Conservation (phyloP, 2,888 invertebrate genomes). For the Erynnis tages region DNA sequence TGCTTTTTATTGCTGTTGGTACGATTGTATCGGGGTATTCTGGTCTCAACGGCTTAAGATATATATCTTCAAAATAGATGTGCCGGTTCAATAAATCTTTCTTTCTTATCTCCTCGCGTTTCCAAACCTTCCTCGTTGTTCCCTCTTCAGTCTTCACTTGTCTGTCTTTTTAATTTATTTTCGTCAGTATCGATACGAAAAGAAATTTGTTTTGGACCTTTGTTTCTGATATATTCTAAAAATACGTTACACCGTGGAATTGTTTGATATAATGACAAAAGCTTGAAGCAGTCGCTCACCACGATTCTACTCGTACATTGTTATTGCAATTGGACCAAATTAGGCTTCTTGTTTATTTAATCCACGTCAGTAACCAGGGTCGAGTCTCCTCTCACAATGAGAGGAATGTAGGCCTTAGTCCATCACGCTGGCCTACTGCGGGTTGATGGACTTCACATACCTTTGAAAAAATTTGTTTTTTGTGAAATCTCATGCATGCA, state of each 20-base stretch:
- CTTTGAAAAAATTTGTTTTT: no score
- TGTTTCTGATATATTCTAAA: conserved; percentile 28
- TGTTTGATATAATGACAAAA: neutral
- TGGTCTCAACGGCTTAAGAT: conserved; percentile 16
- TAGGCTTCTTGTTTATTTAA: no score
- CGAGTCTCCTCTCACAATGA: no score
- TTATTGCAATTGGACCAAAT: no score
- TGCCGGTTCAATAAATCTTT: conserved; percentile 21
- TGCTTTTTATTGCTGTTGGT: conserved; percentile 4
- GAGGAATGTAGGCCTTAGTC: no score
- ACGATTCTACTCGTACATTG: no score
- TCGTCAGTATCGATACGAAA: conserved; percentile 21
- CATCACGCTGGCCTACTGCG: no score
- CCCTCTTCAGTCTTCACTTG: conserved; percentile 41
- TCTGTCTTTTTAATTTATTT: conserved; percentile 14
- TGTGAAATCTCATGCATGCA: no score
- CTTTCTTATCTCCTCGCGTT: conserved; percentile 5
- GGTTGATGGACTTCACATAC: no score
- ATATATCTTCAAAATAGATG: conserved; percentile 18
- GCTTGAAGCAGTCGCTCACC: neutral
- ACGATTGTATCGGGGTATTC: conserved; percentile 6
- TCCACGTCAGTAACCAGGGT: no score
- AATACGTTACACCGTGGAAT: conserved; percentile 19
- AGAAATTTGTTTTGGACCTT: conserved; percentile 48
- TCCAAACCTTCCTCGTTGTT: conserved; percentile 34